Base-by-base conservation (phyloP, 2,113 vertebrate genomes). In the Eudyptes chrysolophus region DNA sequence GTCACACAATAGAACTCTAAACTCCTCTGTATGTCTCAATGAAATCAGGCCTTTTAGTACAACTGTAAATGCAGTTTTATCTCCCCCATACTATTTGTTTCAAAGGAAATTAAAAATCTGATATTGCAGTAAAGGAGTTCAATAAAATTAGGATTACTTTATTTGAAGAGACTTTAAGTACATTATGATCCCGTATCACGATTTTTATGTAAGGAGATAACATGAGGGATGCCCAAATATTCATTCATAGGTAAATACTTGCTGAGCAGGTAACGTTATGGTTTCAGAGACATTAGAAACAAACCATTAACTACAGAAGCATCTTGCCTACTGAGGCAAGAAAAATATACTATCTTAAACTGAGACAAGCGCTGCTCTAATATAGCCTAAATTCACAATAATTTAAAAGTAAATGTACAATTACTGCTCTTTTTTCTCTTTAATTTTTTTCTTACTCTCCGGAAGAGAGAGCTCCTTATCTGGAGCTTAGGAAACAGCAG, bases 401-500 rank as follows among this genome's bases (percentile, higher is more conserved):
- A 87, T 75, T 82, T 84, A 74, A 52, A 95, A 80, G 79, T 74
- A 51, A 77, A 89, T 82, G 61, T 68, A 82, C 30, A 52, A n/a
- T 94, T 89, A 32, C 48, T 17, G 6, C 22, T 71, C 11, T 60
- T 34, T 68, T 42, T 55, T 46, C 18, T 13, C n/a, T 76, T 76
- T 70, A 30, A 13, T 40, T 82, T 90, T 83, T 89, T 86, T 76
- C 74, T 30, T 79, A 7, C 46, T 94, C n/a, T 94, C 82, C 94
- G 96, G 90, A 94, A 95, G 89, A 42, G 42, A 42, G 42, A 42
- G 86, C 61, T 96, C n/a, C 86, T 96, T 94, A 93, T 95, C 89
- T 92, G 87, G 94, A 94, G 84, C 68, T 95, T 95, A 93, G 89
- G 64, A 93, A 97, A 82, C 91, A 95, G 92, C 95, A 95, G 87